Base-by-base conservation (phyloP, 2,797 vertebrate genomes). In the Pagetopsis macropterus region DNA sequence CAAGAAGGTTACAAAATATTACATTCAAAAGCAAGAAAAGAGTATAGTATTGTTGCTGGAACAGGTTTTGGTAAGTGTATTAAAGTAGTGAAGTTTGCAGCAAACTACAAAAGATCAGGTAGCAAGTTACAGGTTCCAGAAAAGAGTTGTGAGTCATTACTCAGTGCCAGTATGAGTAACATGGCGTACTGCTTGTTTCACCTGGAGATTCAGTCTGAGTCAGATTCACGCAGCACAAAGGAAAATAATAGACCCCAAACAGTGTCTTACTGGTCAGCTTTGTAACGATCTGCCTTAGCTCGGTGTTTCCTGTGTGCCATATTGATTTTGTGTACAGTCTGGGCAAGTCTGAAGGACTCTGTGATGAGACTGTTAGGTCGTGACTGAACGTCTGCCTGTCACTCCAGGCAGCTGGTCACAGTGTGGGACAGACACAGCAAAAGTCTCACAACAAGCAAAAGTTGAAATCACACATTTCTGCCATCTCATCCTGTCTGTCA, bases 301-400 rank as follows among this genome's bases (percentile, higher is more conserved):
- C 23, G 44, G 58, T 65, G 69, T 79, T 86, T 79, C 83, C 37
- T 80, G 51, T 67, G 63, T 63, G 76, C 49, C 21, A 37, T 83
- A 87, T 88, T 79, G 80, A 91, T 89, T 88, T 81, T 72, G 68
- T 83, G 75, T 71, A 62, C 70, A 63, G 58, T 67, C 65, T 65
- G 65, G 72, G 44, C 49, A 40, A 37, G 63, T 84, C 68, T 88
- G 72, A 76, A 69, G 66, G 73, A 75, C 62, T 78, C 51, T 70
- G 74, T 72, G 78, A 86, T 82, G 78, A 79, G 78, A 61, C 65
- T 80, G 81, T 21, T 21, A 84, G 78, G 82, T 84, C 65, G 56
- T 52, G 69, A 63, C 70, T 78, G 76, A 84, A 78, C 82, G 80
- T 58, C 81, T 58, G 78, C 45, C 60, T 76, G 78, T 68, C 72